Conservation (phyloP, 2,888 invertebrate genomes). For the Endomychus coccineus region DNA sequence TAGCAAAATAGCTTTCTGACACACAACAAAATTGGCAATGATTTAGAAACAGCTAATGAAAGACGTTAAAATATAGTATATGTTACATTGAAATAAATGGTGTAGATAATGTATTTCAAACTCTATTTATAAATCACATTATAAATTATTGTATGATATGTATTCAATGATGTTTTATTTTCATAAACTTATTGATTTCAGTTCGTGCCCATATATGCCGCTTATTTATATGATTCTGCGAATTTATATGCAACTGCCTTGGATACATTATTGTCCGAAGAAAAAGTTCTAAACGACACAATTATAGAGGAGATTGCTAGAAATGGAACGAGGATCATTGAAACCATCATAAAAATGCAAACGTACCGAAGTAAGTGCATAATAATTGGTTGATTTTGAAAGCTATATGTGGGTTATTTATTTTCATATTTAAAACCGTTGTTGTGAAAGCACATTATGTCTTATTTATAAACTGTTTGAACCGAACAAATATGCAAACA, state of each 20-base stretch:
- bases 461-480: neutral
- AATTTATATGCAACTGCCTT: constrained; percentile 84
- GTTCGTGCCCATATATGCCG: constrained; percentile 86
- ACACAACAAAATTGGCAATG: no score
- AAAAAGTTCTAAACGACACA: constrained; percentile 51
- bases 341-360: constrained; percentile 75
- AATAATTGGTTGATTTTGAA: no score
- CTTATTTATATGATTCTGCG: constrained; percentile 92
- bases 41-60: no score
- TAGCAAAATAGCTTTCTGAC: no score
- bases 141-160: no score
- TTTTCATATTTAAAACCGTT: no score
- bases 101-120: no score
- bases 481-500: no score
- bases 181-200: constrained; percentile 43
- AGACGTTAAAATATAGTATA: no score
- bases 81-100: no score
- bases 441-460: neutral
- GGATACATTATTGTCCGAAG: constrained; percentile 58
- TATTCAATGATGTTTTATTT: no score
- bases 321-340: constrained; percentile 82
- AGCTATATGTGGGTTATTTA: constrained; percentile 5
- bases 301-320: constrained; percentile 62
- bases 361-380: constrained; percentile 75
- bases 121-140: no score